These are phyloP conservation scores for Corydoras maculifer DNA, from an alignment of 2,113 vertebrate genomes.

Conservation along the genomic window DNA sequence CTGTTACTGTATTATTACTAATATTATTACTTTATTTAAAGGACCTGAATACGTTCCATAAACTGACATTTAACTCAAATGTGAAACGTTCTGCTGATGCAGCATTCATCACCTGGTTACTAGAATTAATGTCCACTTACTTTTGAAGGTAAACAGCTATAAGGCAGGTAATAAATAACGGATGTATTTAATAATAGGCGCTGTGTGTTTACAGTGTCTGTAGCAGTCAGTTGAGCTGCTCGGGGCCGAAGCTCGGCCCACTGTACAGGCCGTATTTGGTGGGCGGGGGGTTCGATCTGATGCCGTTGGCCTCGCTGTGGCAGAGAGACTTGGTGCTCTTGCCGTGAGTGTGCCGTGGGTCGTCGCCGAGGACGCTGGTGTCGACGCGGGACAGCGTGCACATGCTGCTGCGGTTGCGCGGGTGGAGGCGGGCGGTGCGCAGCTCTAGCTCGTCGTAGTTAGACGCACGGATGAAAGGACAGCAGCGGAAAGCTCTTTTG, in stretches of 20 bases:
- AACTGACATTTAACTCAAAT: too few relatives aligned
- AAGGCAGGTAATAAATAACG: too few relatives aligned
- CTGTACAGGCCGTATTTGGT: constrained; percentile 29
- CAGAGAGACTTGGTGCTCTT: constrained; percentile 44
- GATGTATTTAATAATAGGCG: too few relatives aligned
- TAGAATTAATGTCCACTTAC: too few relatives aligned
- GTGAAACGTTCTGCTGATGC: too few relatives aligned
- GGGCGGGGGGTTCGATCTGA: neutral
- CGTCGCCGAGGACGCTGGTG: constrained; percentile 50
- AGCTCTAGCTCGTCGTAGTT: constrained; percentile 61
- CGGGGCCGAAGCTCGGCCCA: neutral
- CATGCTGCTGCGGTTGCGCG: constrained; percentile 60
- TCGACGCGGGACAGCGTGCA: constrained; percentile 60
- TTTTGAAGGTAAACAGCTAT: too few relatives aligned
- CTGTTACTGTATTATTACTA: too few relatives aligned
- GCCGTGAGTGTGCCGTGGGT: constrained; percentile 44
- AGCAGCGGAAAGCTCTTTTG: constrained; percentile 61
- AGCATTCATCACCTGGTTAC: too few relatives aligned
- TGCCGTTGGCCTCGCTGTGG: constrained; percentile 16
- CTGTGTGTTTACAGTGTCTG: too few relatives aligned
- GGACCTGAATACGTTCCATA: too few relatives aligned
- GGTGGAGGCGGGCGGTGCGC: constrained; percentile 51
- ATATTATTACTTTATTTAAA: too few relatives aligned
- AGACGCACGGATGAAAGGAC: constrained; percentile 56
- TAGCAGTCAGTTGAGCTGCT: too few relatives aligned